These are phyloP conservation scores for Oplegnathus fasciatus DNA, from an alignment of 2,113 vertebrate species.

Conservation along the genomic window DNA sequence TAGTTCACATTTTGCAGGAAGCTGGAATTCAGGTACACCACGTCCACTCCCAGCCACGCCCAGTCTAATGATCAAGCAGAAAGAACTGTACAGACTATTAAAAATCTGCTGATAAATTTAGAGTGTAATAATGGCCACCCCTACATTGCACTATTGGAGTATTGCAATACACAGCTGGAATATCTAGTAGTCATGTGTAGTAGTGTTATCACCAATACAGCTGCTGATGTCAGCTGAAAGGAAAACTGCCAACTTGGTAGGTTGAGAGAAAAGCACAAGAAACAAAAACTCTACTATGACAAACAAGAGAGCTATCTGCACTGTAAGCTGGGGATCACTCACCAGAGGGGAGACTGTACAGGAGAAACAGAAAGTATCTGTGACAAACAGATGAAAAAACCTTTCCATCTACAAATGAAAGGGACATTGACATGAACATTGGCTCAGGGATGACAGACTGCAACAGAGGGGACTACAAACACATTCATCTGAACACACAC, in stretches of 20 bases:
- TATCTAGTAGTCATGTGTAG: no score
- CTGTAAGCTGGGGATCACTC: not conserved
- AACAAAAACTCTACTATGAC: no score
- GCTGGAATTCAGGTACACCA: not conserved
- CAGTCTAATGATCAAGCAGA: not conserved
- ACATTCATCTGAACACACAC: no score
- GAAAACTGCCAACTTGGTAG: constrained; percentile 1
- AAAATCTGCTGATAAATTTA: not conserved
- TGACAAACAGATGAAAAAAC: not conserved
- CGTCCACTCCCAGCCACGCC: not conserved
- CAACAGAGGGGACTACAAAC: no score
- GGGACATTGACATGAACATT: not conserved
- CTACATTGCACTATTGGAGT: not conserved
- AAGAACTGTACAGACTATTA: not conserved
- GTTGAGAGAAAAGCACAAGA: not conserved
- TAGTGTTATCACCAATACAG: not conserved
- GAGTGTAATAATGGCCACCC: not conserved
- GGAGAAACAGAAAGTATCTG: not conserved
- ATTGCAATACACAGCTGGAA: constrained; percentile 1
- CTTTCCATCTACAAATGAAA: not conserved
- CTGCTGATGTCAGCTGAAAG: not conserved
- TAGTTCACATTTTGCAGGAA: not conserved
- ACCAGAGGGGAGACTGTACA: not conserved
- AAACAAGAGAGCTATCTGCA: not conserved
- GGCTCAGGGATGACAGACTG: not conserved